These are phyloP conservation scores for Aphelenchoides bicaudatus DNA, from an alignment of 2,888 invertebrate species.

Conservation along the genomic window DNA sequence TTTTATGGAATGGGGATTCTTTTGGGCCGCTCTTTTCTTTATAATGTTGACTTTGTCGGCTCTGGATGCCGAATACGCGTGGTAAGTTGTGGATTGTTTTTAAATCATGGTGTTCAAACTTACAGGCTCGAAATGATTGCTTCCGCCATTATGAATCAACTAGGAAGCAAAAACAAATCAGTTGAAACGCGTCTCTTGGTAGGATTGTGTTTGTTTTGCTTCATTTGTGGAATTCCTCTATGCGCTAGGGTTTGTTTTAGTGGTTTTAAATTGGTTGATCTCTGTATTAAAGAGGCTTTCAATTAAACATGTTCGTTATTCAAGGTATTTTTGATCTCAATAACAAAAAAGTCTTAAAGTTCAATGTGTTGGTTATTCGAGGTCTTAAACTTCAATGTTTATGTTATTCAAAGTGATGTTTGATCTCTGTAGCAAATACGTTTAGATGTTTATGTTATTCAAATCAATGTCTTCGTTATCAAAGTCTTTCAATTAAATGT, in stretches of 20 bases:
- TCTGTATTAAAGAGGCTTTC: too few species aligned
- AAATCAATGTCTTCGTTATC: background rate
- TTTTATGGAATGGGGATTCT: slow-evolving; percentile 51
- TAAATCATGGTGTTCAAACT: background rate
- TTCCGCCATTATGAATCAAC: slow-evolving; percentile 49
- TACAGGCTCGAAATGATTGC: slow-evolving; percentile 59
- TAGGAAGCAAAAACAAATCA: slow-evolving; percentile 45
- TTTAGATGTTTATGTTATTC: too few species aligned
- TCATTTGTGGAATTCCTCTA: slow-evolving; percentile 54
- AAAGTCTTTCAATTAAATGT: background rate
- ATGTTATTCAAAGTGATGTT: too few species aligned
- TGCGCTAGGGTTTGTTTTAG: slow-evolving; percentile 52
- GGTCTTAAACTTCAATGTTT: too few species aligned
- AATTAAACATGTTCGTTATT: too few species aligned
- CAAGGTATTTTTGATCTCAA: too few species aligned
- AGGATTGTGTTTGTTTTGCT: slow-evolving; percentile 45
- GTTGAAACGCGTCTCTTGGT: slow-evolving; percentile 50
- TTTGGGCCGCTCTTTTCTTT: slow-evolving; percentile 55
- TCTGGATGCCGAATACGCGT: slow-evolving; percentile 39
- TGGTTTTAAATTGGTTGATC: too few species aligned
- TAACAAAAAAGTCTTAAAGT: too few species aligned
- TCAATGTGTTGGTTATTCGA: too few species aligned
- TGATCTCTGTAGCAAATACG: too few species aligned
- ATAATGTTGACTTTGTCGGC: slow-evolving; percentile 50
- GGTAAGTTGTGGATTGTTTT: slow-evolving; percentile 19